Percentiles rank a stretch among this genome's conserved stretches.
Conservation (phyloP, 2,888 invertebrate species). For the Zhuqinia jingwanae region DNA sequence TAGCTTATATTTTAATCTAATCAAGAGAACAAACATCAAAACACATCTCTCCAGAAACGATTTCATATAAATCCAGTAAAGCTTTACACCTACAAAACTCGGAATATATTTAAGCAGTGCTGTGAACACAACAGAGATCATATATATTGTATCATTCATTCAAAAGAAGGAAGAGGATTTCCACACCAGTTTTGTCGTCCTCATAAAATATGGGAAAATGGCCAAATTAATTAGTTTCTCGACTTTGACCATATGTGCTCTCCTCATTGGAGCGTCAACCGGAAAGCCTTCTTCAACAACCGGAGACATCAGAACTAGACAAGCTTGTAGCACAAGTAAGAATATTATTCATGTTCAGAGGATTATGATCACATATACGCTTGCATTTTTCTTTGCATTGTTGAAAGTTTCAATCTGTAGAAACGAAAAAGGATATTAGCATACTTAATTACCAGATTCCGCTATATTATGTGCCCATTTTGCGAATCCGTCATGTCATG, state of each 20-base stretch:
- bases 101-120: conserved; percentile 8
- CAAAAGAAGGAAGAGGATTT: too few species aligned
- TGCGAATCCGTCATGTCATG: not conserved
- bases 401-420: not conserved
- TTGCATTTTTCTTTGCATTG: not conserved
- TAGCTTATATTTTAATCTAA: too few species aligned
- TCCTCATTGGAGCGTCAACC: conserved; percentile 21
- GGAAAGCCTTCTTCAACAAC: conserved; percentile 50
- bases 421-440: conserved; percentile 4
- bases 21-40: not conserved
- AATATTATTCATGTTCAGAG: too few species aligned
- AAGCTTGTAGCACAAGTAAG: conserved; percentile 56
- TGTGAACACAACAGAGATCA: not conserved
- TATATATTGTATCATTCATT: too few species aligned
- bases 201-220: conserved; percentile 29
- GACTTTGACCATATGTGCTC: not conserved
- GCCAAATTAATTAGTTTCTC: conserved; percentile 20
- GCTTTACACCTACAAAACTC: too few species aligned
- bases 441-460: not conserved
- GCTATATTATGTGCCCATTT: not conserved
- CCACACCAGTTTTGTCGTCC: too few species aligned
- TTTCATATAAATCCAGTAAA: too few species aligned
- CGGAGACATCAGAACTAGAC: not conserved
- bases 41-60: not conserved
- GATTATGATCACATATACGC: too few species aligned